Evolutionary conservation across 2,797 vertebrate species (phyloP).

Genomic region (Sus cebifrons): DNA sequence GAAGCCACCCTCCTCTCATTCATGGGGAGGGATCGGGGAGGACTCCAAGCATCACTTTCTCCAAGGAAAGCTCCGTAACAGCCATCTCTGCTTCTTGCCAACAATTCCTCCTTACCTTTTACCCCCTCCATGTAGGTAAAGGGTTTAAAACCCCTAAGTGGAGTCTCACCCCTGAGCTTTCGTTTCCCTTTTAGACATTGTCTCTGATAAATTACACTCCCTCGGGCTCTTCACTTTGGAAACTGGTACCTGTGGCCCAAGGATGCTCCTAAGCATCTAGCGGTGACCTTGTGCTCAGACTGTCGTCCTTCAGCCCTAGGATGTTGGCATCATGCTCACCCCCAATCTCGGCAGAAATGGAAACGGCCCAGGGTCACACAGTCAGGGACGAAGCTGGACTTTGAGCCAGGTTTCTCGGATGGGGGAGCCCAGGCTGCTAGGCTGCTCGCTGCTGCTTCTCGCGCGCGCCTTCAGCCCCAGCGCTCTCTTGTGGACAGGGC

Average conservation of each 20-base stretch:
- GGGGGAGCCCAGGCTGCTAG: neutral
- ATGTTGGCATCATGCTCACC: neutral
- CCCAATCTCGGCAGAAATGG: neutral
- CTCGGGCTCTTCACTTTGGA: neutral
- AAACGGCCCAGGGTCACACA: neutral
- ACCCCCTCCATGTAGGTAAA: neutral
- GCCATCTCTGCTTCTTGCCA: neutral
- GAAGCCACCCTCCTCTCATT: fast-evolving
- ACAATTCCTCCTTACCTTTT: neutral
- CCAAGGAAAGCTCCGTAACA: neutral
- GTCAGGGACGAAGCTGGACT: neutral
- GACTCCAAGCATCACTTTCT: neutral
- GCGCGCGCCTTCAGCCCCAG: too few relatives aligned
- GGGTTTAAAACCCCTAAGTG: neutral
- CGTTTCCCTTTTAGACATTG: neutral
- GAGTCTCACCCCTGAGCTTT: neutral
- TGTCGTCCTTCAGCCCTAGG: neutral
- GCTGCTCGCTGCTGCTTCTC: neutral
- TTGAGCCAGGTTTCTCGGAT: neutral
- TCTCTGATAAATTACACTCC: neutral
- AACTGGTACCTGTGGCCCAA: neutral
- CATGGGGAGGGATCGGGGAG: fast-evolving
- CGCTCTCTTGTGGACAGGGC: neutral
- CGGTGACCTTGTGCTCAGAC: neutral
- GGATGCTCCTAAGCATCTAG: neutral